phyloP scores from a whole-genome alignment of 1,140 invertebrate genomes.

The Andrena cerasifolii region DNA sequence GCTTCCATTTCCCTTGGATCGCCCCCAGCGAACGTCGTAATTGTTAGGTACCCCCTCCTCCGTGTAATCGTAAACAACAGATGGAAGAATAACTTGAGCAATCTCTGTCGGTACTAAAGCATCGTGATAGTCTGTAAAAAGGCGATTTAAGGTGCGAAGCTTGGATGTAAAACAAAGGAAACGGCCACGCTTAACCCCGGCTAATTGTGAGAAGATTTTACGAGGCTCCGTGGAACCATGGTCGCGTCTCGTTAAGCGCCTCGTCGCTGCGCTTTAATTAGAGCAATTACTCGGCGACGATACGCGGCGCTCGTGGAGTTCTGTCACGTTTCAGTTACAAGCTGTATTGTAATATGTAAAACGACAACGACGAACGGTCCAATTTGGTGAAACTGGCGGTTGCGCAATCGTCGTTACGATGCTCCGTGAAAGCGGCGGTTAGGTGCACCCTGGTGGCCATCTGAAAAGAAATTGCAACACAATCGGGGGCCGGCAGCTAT shows the following conservation, averaged over 20 bases:
- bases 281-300: not conserved
- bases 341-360: not conserved
- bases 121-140: not conserved
- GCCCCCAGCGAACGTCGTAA: constrained; percentile 18
- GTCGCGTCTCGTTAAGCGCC: not conserved
- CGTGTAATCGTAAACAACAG: constrained; percentile 6
- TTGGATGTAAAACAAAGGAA: not conserved
- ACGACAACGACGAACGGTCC: constrained; percentile 14
- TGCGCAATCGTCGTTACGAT: constrained; percentile 45
- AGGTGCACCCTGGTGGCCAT: constrained; percentile 4
- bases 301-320: not conserved
- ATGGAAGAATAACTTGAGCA: not conserved
- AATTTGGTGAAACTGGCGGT: constrained; percentile 56
- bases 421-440: constrained; percentile 46
- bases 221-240: not conserved
- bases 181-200: not conserved
- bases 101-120: not conserved
- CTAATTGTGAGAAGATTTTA: not conserved
- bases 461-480: constrained; percentile 14
- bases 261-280: constrained; percentile 8
- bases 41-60: not conserved
- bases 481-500: not conserved
- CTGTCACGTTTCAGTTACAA: not conserved
- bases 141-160: not conserved
- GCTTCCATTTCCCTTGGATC: not conserved